Evolutionary conservation across 2,888 invertebrate species (phyloP), one percentile per base, ranked within the genome.

Genomic region (Acleris holmiana): DNA sequence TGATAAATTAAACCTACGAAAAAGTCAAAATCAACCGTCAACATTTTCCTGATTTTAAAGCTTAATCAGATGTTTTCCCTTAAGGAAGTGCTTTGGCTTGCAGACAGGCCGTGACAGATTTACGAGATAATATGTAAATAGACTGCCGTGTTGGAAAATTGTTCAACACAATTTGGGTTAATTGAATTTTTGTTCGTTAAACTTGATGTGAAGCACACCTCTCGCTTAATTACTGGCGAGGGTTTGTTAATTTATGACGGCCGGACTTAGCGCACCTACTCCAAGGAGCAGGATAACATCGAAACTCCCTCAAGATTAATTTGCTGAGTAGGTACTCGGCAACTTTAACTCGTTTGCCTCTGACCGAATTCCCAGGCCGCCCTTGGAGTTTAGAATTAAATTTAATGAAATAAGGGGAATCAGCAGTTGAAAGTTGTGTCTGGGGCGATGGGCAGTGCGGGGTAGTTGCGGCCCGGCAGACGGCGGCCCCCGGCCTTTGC

Each of bases 271-370:
- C 82, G 76, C 78, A 83, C 65, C 65, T 65, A 65, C 85, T 87
- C 74, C 80, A 82, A 85, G 85, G 77, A 84, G 73, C 79, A 80
- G 86, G 88, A 88, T 88, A 89, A 85, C 88, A 88, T 88, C 84
- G 86, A 85, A 89, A 89, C 89, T 91, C 91, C 90, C 91, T 86
- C 84, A 91, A 92, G 91, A 91, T 91, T 92, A 92, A 92, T 92
- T 91, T 91, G 85, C 82, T 78, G 82, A 85, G 88, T 80, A 84
- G 76, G 79, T 85, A 84, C 88, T 87, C 79, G 78, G 82, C 83
- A 92, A 91, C 88, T 91, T 91, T 89, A 89, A 91, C 91, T 90
- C 90, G 86, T 89, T 89, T 84, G 88, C 84, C 82, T 86, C 86
- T 85, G 85, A 84, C 90, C 89, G 78, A 89, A 91, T 89, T 89